These are phyloP conservation scores for Drosophila mettleri DNA, from an alignment of 2,888 invertebrate species.

Conservation along the genomic window DNA sequence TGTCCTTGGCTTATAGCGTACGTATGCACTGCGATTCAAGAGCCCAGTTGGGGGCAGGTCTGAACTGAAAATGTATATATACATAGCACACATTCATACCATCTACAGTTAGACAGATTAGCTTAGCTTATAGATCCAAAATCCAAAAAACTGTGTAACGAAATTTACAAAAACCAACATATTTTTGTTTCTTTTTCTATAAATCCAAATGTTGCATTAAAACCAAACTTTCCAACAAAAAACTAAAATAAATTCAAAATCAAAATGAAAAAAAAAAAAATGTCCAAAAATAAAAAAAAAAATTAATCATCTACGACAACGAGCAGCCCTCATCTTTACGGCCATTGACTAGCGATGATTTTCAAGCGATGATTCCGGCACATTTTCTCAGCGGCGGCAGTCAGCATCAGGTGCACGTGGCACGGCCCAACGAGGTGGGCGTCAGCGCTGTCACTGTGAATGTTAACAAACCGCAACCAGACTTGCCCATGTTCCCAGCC, in stretches of 20 bases:
- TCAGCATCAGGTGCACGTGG: conserved; percentile 87
- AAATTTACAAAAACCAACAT: conserved; percentile 76
- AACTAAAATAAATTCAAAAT: conserved; percentile 13
- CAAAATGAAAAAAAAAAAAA: conserved; percentile 13
- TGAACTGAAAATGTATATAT: conserved; percentile 36
- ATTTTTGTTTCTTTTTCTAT: conserved; percentile 81
- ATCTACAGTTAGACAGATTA: conserved; percentile 58
- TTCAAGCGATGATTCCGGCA: conserved; percentile 97
- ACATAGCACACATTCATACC: conserved; percentile 28
- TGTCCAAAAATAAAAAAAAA: conserved; percentile 24
- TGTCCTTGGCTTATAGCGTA: conserved; percentile 41
- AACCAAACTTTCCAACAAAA: conserved; percentile 48
- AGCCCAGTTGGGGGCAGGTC: conserved; percentile 20
- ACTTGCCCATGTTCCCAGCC: conserved; percentile 91
- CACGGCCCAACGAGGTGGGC: conserved; percentile 84
- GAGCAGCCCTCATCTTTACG: conserved; percentile 86
- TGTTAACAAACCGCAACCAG: conserved; percentile 90
- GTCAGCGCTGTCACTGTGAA: conserved; percentile 91
- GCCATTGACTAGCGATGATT: conserved; percentile 96
- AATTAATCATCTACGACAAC: conserved; percentile 18
- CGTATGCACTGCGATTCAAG: conserved; percentile 36
- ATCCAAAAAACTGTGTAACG: conserved; percentile 61
- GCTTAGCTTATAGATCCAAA: conserved; percentile 52
- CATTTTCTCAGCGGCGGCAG: conserved; percentile 95
- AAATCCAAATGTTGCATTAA: conserved; percentile 66